phyloP scores from a whole-genome alignment of 1,140 invertebrate genomes.

The Antheraea pernyi region DNA sequence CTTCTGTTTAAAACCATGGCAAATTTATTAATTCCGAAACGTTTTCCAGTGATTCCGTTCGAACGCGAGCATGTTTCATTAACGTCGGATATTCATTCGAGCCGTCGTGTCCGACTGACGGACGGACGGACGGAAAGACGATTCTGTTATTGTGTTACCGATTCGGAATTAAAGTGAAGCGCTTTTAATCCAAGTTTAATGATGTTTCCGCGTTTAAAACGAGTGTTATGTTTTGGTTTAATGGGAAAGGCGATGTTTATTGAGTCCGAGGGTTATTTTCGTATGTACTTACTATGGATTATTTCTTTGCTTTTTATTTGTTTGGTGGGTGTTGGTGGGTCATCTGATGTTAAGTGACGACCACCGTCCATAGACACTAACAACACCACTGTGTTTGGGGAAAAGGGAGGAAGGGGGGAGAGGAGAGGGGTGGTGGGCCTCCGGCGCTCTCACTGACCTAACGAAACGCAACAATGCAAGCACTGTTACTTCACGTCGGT shows the following conservation, averaged over 20 bases:
- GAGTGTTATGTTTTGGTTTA: neutral
- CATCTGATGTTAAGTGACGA: no score
- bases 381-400: no score
- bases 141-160: slow-evolving; percentile 7
- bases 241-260: neutral
- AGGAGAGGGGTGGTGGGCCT: no score
- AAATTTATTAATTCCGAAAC: neutral
- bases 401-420: no score
- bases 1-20: no score
- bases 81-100: neutral
- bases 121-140: slow-evolving; percentile 13
- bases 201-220: neutral
- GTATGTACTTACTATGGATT: no score
- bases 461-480: no score
- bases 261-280: neutral
- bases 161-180: neutral
- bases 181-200: neutral
- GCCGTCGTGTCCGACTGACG: neutral
- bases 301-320: no score
- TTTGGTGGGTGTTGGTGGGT: no score
- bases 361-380: no score
- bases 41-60: slow-evolving; percentile 4
- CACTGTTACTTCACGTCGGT: no score
- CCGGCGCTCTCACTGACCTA: no score
- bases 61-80: neutral